Base-by-base conservation (phyloP, 2,113 vertebrate species). In the Hirundichthys speculiger region DNA sequence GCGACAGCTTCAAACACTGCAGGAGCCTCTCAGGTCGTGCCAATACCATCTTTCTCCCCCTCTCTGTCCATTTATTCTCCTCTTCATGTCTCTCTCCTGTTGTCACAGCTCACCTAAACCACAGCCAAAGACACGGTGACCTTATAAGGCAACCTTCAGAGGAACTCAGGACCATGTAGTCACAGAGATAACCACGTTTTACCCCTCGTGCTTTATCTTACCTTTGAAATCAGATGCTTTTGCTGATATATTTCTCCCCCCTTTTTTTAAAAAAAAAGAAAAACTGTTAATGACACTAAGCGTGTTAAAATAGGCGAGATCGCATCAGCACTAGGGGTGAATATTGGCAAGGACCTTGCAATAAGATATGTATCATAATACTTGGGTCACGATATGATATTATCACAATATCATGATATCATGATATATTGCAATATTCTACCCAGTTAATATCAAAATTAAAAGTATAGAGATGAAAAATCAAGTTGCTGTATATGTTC, bases 201-300 rank as follows among this genome's bases (percentile, higher is more conserved):
- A 14, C 6, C 10, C 18, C 3, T 61, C 25, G 45, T 18, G 12
- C 75, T 78, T 70, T 55, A 86, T 83, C 83, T 86, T 53, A 78
- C 86, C 85, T 83, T 19, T 75, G 2, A 66, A 79, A 87, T 89
- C 87, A 49, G 56, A 66, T 82, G 69, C 79, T 77, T 71, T 70
- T 70, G 49, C 76, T 61, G 61, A n/a, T 82, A 69, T 80, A 76
- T 84, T 82, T 88, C 73, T 47, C 59, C 60, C 27, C 65, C 69
- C 52, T 54, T 72, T 81, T 56, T 70, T 71, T 24, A n/a, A n/a
- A n/a, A n/a, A n/a, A n/a, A n/a, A n/a, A n/a, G n/a, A n/a, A n/a
- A 43, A 65, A 56, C 65, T 64, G 57, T 73, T 82, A 84, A 86
- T 84, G 80, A 88, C 77, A 79, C 54, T 48, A 42, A 43, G 69